Percentiles rank a stretch among this genome's conserved stretches.
Conservation (phyloP, 2,797 vertebrate genomes). For the Anabas testudineus region DNA sequence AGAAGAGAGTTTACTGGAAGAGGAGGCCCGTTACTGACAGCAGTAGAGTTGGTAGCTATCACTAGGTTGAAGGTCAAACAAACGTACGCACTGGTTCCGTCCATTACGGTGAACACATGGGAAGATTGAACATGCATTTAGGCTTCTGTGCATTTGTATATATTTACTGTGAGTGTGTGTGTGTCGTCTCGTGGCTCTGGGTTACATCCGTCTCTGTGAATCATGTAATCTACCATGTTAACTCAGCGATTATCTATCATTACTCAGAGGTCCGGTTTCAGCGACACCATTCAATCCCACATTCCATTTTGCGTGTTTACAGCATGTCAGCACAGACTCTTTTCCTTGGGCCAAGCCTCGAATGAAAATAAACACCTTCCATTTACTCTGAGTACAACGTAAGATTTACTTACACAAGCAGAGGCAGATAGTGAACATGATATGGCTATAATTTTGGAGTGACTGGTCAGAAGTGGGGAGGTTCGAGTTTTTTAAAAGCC, state of each 20-base stretch:
- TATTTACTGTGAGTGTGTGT: constrained; percentile 33
- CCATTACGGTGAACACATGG: constrained; percentile 47
- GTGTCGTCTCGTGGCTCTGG: constrained; percentile 57
- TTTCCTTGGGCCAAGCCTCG: constrained; percentile 31
- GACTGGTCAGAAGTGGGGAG: constrained; percentile 20
- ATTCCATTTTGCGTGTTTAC: constrained; percentile 67
- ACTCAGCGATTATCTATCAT: constrained; percentile 74
- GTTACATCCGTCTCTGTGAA: constrained; percentile 62
- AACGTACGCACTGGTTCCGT: constrained; percentile 71
- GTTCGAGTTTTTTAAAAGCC: constrained; percentile 21
- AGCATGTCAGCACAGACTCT: constrained; percentile 49
- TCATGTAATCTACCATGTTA: constrained; percentile 70
- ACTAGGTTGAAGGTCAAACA: constrained; percentile 76
- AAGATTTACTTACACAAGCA: constrained; percentile 10
- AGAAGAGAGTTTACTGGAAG: constrained; percentile 80
- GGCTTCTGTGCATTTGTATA: constrained; percentile 29
- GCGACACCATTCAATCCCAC: constrained; percentile 57
- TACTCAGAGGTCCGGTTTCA: constrained; percentile 67
- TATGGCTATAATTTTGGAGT: constrained; percentile 30
- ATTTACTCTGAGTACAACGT: constrained; percentile 16
- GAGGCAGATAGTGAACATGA: constrained; percentile 44
- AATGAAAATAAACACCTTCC: constrained; percentile 57
- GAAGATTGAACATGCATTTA: constrained; percentile 28
- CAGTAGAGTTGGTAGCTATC: constrained; percentile 45
- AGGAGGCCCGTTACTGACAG: constrained; percentile 69